A percentile compares a stretch with the other conserved stretches of the same genome.
Evolutionary conservation across 1,140 invertebrate species (phyloP).

Genomic region (Drosophila guanche): DNA sequence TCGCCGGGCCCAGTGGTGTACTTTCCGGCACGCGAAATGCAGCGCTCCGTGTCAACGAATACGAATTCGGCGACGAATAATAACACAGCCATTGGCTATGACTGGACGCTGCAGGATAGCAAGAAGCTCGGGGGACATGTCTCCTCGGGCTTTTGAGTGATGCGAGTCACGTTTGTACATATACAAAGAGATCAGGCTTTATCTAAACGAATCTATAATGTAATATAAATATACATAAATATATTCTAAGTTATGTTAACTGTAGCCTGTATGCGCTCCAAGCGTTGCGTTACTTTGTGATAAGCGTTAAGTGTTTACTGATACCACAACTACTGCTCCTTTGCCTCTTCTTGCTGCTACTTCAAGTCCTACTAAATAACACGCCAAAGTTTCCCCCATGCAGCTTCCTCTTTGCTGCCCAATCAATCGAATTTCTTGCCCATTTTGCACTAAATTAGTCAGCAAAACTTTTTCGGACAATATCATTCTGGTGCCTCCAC

Average conservation of each 20-base stretch:
- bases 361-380: not conserved
- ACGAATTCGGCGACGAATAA: conserved; percentile 71
- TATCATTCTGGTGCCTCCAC: conserved; percentile 29
- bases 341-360: conserved; percentile 27
- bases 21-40: conserved; percentile 85
- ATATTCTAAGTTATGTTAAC: too few relatives aligned
- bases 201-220: not conserved
- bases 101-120: conserved; percentile 68
- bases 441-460: conserved; percentile 67
- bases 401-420: conserved; percentile 1
- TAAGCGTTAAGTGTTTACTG: conserved; percentile 76
- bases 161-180: conserved; percentile 19
- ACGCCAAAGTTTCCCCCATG: not conserved
- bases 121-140: conserved; percentile 69
- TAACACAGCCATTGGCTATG: conserved; percentile 71
- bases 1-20: conserved; percentile 88
- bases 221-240: too few relatives aligned
- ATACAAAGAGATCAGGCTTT: conserved; percentile 6
- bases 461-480: conserved; percentile 43
- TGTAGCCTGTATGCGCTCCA: conserved; percentile 54
- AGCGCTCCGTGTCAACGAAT: conserved; percentile 65
- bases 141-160: conserved; percentile 71
- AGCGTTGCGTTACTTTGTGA: conserved; percentile 77
- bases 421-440: conserved; percentile 65
- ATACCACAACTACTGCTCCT: conserved; percentile 14